Evolutionary conservation across 2,113 vertebrate genomes (phyloP).

Genomic region (Lutjanus erythropterus): DNA sequence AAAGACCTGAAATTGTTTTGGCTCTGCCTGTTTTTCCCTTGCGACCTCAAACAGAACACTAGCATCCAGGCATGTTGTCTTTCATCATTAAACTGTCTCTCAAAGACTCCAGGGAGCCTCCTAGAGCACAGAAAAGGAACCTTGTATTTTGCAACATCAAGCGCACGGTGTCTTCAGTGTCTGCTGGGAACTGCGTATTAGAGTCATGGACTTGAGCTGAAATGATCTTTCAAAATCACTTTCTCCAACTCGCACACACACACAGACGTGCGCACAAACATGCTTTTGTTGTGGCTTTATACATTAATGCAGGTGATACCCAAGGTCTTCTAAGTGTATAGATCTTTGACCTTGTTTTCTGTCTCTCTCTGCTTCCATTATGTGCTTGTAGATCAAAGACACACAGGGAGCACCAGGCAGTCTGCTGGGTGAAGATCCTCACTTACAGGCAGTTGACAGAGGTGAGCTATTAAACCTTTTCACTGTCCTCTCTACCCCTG

Average conservation of each 20-base stretch:
- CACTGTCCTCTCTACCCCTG: background rate
- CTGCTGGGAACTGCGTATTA: slow-evolving; percentile 60
- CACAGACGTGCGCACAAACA: background rate
- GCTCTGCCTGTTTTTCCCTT: slow-evolving; percentile 46
- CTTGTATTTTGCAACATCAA: slow-evolving; percentile 64
- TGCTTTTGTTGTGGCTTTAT: slow-evolving; percentile 16
- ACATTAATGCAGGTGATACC: slow-evolving; percentile 54
- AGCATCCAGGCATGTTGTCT: slow-evolving; percentile 68
- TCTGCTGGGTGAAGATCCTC: slow-evolving; percentile 63
- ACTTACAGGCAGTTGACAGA: slow-evolving; percentile 68
- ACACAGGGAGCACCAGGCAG: slow-evolving; percentile 26
- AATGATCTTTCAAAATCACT: slow-evolving; percentile 46
- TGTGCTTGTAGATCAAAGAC: slow-evolving; percentile 77
- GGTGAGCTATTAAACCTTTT: slow-evolving; percentile 74
- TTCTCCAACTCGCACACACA: background rate
- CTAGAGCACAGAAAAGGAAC: slow-evolving; percentile 49
- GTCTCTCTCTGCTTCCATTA: slow-evolving; percentile 67
- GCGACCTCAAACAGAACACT: slow-evolving; percentile 58
- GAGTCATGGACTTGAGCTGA: slow-evolving; percentile 56
- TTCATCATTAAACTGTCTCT: slow-evolving; percentile 73
- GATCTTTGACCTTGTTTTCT: slow-evolving; percentile 76
- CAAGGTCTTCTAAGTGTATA: slow-evolving; percentile 48
- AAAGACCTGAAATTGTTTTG: slow-evolving; percentile 68
- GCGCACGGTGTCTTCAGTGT: slow-evolving; percentile 38
- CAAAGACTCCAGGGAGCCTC: slow-evolving; percentile 60